Evolutionary conservation across 2,888 invertebrate species (phyloP).

Genomic region (Pseudoips prasinana): DNA sequence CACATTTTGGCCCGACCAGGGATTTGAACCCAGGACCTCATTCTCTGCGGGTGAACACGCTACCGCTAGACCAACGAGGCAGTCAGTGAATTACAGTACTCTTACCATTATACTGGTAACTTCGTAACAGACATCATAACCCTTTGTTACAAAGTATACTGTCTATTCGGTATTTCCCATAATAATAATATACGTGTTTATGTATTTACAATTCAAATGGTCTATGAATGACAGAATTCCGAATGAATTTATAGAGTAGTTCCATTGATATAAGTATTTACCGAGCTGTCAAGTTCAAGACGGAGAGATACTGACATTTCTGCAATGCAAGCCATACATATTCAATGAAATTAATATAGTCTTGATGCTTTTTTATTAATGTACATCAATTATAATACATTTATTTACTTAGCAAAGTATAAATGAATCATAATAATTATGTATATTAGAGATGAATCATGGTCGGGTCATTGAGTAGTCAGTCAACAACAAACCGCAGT

Average conservation of each 20-base stretch:
- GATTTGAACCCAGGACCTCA: too few species aligned
- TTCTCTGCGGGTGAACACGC: too few species aligned
- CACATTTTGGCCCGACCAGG: too few species aligned
- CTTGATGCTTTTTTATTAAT: slow-evolving; percentile 28
- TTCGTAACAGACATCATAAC: too few species aligned
- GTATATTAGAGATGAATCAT: slow-evolving; percentile 69
- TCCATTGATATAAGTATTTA: slow-evolving; percentile 13
- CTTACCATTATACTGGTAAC: too few species aligned
- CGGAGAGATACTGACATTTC: slow-evolving; percentile 17
- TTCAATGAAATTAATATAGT: slow-evolving; percentile 7
- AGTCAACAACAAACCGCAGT: slow-evolving; percentile 67
- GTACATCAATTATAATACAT: slow-evolving; percentile 36
- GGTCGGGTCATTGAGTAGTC: slow-evolving; percentile 62
- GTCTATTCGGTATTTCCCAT: too few species aligned
- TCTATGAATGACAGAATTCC: slow-evolving; percentile 19
- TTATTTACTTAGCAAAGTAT: slow-evolving; percentile 51
- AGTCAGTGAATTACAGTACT: too few species aligned
- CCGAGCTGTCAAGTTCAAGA: slow-evolving; percentile 6
- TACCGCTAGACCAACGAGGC: too few species aligned
- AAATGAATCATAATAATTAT: slow-evolving; percentile 66
- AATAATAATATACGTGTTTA: too few species aligned
- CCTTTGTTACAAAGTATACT: too few species aligned
- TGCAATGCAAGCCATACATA: slow-evolving; percentile 15
- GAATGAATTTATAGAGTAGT: slow-evolving; percentile 20
- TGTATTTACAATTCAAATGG: slow-evolving; percentile 10